Percentiles rank a stretch among this genome's conserved stretches.
Conservation (phyloP, 2,113 vertebrate species). For the Lycaon pictus region DNA sequence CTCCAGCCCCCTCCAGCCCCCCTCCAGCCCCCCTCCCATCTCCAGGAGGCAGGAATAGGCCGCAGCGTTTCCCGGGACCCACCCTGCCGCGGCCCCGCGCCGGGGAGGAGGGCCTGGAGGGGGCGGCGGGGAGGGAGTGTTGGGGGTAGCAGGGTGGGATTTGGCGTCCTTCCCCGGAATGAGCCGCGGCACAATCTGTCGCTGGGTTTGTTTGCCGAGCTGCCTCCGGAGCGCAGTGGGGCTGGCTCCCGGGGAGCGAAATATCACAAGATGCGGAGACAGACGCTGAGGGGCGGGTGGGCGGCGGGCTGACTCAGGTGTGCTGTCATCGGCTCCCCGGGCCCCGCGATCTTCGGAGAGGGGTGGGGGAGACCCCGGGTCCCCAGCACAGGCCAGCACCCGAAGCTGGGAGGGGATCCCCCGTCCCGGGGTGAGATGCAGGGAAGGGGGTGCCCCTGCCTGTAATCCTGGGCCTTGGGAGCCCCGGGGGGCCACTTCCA, state of each 20-base stretch:
- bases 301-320: conserved; percentile 88
- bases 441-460: neutral
- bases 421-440: neutral
- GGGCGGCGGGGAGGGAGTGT: conserved; percentile 68
- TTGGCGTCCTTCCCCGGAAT: conserved; percentile 83
- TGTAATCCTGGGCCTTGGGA: neutral
- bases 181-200: conserved; percentile 87
- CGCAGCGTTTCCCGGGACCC: neutral
- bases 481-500: neutral
- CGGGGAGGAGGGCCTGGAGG: conserved; percentile 50
- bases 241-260: conserved; percentile 86
- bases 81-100: neutral
- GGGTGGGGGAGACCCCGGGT: neutral
- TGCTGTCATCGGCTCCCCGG: conserved; percentile 83
- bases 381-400: neutral
- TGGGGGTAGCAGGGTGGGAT: conserved; percentile 79
- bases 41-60: neutral
- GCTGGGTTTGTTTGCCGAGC: conserved; percentile 87
- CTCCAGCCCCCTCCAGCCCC: too few species aligned
- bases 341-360: conserved; percentile 52
- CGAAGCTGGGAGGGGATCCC: neutral
- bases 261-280: conserved; percentile 90
- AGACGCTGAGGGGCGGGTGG: conserved; percentile 87
- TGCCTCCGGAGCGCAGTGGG: conserved; percentile 87
- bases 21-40: too few species aligned